Percentiles rank a stretch among this genome's conserved stretches.
Evolutionary conservation across 1,140 invertebrate genomes (phyloP).

Genomic region (Drosophila simulans): DNA sequence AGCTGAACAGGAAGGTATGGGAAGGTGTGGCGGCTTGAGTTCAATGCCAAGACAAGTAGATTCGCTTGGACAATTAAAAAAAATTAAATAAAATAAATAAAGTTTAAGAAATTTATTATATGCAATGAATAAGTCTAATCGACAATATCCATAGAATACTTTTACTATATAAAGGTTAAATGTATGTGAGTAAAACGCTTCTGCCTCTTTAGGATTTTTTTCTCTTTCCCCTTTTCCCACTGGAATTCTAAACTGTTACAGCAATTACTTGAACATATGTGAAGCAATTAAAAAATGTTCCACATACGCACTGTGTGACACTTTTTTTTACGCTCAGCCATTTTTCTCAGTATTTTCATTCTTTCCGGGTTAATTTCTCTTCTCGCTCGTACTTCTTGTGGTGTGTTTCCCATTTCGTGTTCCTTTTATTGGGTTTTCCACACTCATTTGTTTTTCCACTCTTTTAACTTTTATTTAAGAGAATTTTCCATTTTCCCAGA

Average conservation of each 20-base stretch:
- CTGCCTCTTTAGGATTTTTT: neutral
- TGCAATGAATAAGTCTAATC: no score
- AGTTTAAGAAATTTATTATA: no score
- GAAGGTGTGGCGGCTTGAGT: conserved; percentile 4
- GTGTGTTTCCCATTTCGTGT: conserved; percentile 18
- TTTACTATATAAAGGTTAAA: no score
- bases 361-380: conserved; percentile 26
- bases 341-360: conserved; percentile 40
- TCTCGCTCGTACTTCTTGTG: conserved; percentile 21
- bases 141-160: no score
- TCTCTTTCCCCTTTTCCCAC: neutral
- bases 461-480: conserved; percentile 34
- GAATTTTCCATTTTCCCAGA: conserved; percentile 13
- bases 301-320: conserved; percentile 69
- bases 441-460: conserved; percentile 59
- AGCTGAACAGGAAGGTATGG: neutral
- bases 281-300: conserved; percentile 72
- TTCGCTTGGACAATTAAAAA: neutral
- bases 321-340: conserved; percentile 7
- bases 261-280: conserved; percentile 74
- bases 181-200: no score
- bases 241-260: conserved; percentile 52
- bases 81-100: no score
- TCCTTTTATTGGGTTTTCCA: conserved; percentile 44
- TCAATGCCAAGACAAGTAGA: conserved; percentile 49